Evolutionary conservation across 2,797 vertebrate genomes (phyloP), one percentile per base, ranked within the genome.

Genomic region (Cygnus olor): DNA sequence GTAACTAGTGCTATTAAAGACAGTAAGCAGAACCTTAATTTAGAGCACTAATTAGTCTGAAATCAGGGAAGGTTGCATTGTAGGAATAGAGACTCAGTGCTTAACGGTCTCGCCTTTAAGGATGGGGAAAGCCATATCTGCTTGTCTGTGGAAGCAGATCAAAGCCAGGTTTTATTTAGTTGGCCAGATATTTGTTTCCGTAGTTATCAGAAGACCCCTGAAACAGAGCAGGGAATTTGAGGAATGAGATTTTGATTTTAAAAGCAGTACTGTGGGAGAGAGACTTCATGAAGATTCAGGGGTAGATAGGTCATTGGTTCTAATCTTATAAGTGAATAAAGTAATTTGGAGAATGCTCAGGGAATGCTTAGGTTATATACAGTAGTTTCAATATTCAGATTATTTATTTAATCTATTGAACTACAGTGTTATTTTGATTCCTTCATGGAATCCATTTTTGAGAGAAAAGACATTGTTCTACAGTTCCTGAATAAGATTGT

Each of bases 31-130:
- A 93, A 51, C 28, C 20, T 91, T 79, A 89, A 93, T 77, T 92
- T 79, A 80, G 91, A 91, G 44, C 32, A 44, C 53, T 87, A 92
- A 92, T 94, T 85, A 95, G 40, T 60, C 80, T 40, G 77, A 77
- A 82, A 88, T 71, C 36, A 82, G 74, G 47, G 80, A 76, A 61
- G 16, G 64, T 51, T 82, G 61, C 40, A 25, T 38, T 38, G 21
- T 60, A 86, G 40, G 60, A 85, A 77, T 2, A 79, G 30, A 28
- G 8, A 60, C n/a, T 77, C 5, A 1, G 20, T 22, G 10, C 17
- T 11, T 28, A 77, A 81, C 4, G 18, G 53, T 51, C 51, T 70
- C 60, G 49, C 28, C n/a, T 86, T 5, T 18, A 54, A 82, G 40
- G 80, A 68, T 14, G 1, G 1, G 72, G 71, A 82, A 86, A 28